Evolutionary conservation across 2,888 invertebrate species (phyloP).

Genomic region (Sthenelais limicola): DNA sequence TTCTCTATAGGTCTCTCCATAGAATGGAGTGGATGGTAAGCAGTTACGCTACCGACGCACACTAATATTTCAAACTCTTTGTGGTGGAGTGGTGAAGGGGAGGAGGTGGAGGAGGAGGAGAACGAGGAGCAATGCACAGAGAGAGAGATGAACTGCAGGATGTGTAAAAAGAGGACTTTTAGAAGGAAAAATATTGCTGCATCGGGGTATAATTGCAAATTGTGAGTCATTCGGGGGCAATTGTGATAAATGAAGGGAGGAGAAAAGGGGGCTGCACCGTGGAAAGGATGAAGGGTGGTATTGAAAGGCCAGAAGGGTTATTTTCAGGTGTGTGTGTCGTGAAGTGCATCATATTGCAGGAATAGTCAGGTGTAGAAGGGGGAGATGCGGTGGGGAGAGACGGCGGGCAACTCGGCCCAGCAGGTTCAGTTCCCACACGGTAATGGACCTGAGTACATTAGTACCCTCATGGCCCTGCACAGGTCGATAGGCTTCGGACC

Average conservation of each 20-base stretch:
- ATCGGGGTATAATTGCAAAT: neutral
- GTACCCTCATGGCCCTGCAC: neutral
- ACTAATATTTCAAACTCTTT: too few relatives aligned
- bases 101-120: neutral
- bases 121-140: neutral
- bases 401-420: neutral
- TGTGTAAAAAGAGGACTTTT: neutral
- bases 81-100: neutral
- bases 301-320: neutral
- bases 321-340: neutral
- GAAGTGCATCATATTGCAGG: neutral
- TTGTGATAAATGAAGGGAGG: neutral
- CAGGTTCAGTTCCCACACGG: constrained; percentile 27
- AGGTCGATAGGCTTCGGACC: neutral
- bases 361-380: neutral
- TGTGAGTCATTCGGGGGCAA: neutral
- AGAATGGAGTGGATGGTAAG: neutral
- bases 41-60: too few relatives aligned
- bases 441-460: constrained; percentile 30
- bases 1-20: neutral
- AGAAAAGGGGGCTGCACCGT: neutral
- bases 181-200: neutral
- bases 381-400: neutral
- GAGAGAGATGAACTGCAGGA: neutral
- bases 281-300: neutral